Conservation (phyloP, 2,113 vertebrate genomes). For the Furnarius figulus region DNA sequence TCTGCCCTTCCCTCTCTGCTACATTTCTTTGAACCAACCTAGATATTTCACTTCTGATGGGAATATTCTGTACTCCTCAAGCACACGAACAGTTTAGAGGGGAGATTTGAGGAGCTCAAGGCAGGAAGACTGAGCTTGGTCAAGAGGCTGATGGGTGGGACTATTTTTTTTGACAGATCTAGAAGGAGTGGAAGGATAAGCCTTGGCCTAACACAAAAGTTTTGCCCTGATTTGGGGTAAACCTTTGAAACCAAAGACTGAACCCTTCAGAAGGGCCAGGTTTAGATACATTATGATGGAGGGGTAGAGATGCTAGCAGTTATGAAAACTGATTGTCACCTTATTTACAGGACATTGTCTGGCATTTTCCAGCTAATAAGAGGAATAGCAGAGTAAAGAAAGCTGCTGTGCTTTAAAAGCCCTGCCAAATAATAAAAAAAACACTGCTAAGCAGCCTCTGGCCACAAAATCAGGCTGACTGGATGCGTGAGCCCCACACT, state of each 20-base stretch:
- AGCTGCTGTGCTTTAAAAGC: neutral
- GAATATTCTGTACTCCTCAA: neutral
- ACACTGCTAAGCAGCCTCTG: neutral
- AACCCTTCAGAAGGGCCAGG: neutral
- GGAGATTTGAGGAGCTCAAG: neutral
- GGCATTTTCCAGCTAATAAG: neutral
- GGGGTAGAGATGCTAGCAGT: neutral
- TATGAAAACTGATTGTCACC: neutral
- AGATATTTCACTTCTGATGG: neutral
- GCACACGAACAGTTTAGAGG: neutral
- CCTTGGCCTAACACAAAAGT: neutral
- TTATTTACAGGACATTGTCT: neutral
- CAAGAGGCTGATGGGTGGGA: neutral
- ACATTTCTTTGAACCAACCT: neutral
- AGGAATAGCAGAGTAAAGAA: neutral
- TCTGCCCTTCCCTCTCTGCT: neutral
- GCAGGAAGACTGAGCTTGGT: neutral
- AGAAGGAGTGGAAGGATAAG: neutral
- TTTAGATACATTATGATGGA: neutral
- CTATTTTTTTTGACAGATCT: neutral
- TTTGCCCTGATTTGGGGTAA: neutral
- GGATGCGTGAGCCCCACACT: accelerated
- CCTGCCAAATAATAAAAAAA: neutral
- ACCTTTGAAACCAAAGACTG: neutral
- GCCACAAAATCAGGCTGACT: neutral